Evolutionary conservation across 1,140 invertebrate species (phyloP), one percentile per base, ranked within the genome.

Genomic region (Camponotus vicinus): DNA sequence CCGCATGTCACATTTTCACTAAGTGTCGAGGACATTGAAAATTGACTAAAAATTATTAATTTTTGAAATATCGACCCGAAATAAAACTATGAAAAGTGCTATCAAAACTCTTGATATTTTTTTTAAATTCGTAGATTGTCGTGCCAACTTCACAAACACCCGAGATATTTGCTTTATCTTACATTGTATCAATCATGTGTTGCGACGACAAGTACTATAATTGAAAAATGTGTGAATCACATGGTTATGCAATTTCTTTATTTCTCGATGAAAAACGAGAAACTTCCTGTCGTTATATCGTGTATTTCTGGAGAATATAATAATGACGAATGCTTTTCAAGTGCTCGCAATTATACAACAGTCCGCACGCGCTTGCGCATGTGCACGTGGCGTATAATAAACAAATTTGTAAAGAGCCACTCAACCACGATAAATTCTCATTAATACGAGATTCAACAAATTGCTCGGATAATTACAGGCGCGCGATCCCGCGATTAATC

Each of bases 391-490:
- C 66, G 78, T 42, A 82, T 91, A 88, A 89, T 90, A 88, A 91
- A 89, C 89, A 86, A 90, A 88, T 92, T 91, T 88, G 76, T 89
- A 92, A 93, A 92, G 92, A 92, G 89, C 92, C 91, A 92, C 91
- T 92, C 88, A 88, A 75, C 82, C 87, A 89, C 92, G 90, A 94
- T 94, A 94, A 94, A 93, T 94, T 92, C 91, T 93, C 92, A 93
- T 94, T 94, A 94, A 94, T 94, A 92, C 91, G 87, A 87, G 85
- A 71, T 92, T 92, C 92, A 94, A 94, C 94, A 94, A 94, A 94
- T 94, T 94, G 93, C 92, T 94, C 84, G 92, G 91, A 94, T 94
- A 94, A 94, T 94, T 94, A 94, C 92, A 93, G 90, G 89, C 91
- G 92, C 89, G 89, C 89, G 89, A 91, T 91, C 87, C 86, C 87